Conservation (phyloP, 2,888 invertebrate species). For the Heliconius charithonia region DNA sequence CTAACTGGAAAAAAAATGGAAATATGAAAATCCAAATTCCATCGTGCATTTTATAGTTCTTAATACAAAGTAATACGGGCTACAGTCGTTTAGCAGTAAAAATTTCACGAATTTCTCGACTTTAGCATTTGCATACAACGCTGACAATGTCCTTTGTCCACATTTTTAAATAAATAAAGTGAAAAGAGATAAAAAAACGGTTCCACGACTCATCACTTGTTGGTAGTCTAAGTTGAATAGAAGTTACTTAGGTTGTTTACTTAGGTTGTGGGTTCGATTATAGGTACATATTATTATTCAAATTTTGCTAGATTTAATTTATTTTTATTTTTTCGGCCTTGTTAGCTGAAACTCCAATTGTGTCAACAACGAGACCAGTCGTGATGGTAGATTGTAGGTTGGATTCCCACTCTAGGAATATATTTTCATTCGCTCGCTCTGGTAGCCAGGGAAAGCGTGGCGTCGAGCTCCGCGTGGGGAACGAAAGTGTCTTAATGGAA, state of each 20-base stretch:
- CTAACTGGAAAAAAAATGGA: conserved; percentile 32
- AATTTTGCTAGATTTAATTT: too few relatives aligned
- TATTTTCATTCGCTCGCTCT: too few relatives aligned
- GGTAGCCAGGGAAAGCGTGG: too few relatives aligned
- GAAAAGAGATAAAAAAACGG: conserved; percentile 41
- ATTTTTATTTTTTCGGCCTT: too few relatives aligned
- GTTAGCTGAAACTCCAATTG: too few relatives aligned
- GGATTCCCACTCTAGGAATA: neutral
- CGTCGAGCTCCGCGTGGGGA: too few relatives aligned
- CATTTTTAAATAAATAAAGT: conserved; percentile 48
- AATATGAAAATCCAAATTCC: conserved; percentile 28
- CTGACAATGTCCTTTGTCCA: conserved; percentile 49
- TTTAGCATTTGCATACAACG: conserved; percentile 49
- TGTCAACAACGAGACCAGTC: too few relatives aligned
- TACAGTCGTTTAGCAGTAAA: conserved; percentile 26
- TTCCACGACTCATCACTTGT: conserved; percentile 41
- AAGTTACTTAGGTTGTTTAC: too few relatives aligned
- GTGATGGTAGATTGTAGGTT: neutral
- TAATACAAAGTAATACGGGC: conserved; percentile 19
- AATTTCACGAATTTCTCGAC: conserved; percentile 35
- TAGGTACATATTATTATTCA: neutral
- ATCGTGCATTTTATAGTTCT: neutral
- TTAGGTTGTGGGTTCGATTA: neutral
- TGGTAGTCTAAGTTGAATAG: conserved; percentile 29
- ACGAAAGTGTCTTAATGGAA: too few relatives aligned